Evolutionary conservation across 92 coral and sea anemone species (phyloP), one percentile per base, ranked within the genome.

Genomic region (Epizoanthus rinbou): DNA sequence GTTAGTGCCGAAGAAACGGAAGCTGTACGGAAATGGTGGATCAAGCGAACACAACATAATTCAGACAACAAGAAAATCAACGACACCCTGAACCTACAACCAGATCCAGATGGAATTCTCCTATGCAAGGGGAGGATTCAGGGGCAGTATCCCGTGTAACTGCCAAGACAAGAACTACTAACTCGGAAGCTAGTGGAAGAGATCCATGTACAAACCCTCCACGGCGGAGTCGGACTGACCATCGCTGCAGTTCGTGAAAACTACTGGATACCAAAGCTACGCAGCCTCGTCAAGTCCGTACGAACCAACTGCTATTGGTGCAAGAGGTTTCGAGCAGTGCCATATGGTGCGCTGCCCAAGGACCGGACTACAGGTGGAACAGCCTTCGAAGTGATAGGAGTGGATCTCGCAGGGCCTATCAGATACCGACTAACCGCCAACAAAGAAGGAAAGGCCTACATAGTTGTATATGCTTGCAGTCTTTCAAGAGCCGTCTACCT

Each of bases 111-210:
- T n/a, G 69, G 69, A 0, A 13, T 85, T 3, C 69, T 85, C 37
- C 79, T 53, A 22, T 85, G 85, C 68, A 15, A 54, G 47, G 88
- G 88, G 15, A 64, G 85, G 33, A 64, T 85, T 15, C 75, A 76
- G 67, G 88, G 88, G 21, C 28, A 68, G 83, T 85, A 85, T 67
- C 85, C 88, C 57, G 67, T 85, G 47, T 85, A 85, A 79, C 85
- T 85, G 15, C 84, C 88, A 24, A 73, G 45, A 18, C 47, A 62
- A 57, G 39, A 24, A 21, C 47, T 39, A 33, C 63, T 11, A 58
- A 62, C 75, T 19, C 19, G 75, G 23, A 74, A 74, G 87, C 16
- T 84, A 70, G 87, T 75, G 10, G 37, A 84, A 54, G 60, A 62
- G 22, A 47, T 76, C 39, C 85, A 78, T 41, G 28, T 64, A 8